These are phyloP conservation scores for Sphaeridia pumilis DNA, from an alignment of 2,888 invertebrate genomes.

Conservation along the genomic window DNA sequence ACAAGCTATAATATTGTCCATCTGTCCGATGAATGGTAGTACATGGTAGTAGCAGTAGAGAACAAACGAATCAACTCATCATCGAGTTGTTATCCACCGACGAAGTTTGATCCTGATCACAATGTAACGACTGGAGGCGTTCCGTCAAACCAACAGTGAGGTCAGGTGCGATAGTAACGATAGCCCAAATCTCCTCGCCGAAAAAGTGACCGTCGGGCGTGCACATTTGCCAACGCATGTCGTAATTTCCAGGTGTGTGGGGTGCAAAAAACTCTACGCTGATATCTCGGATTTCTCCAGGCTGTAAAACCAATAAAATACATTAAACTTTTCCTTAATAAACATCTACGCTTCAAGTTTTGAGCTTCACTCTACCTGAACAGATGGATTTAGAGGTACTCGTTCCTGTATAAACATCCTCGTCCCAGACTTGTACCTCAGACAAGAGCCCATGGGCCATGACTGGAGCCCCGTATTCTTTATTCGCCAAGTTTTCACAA, in stretches of 20 bases:
- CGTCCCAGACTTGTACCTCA: slow-evolving; percentile 43
- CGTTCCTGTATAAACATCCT: slow-evolving; percentile 40
- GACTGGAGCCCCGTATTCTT: slow-evolving; percentile 72
- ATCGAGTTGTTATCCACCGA: slow-evolving; percentile 9
- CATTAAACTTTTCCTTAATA: too few species aligned
- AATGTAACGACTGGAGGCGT: slow-evolving; percentile 23
- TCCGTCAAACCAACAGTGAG: slow-evolving; percentile 23
- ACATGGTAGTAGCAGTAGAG: too few species aligned
- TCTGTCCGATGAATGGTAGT: too few species aligned
- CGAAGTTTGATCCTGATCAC: slow-evolving; percentile 19
- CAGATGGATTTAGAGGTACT: slow-evolving; percentile 39
- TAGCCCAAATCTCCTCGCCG: slow-evolving; percentile 56
- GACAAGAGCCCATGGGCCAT: slow-evolving; percentile 67
- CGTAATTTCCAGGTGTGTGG: slow-evolving; percentile 56
- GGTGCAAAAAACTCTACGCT: slow-evolving; percentile 73
- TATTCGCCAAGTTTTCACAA: slow-evolving; percentile 78
- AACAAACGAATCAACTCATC: slow-evolving; percentile 19
- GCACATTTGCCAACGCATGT: slow-evolving; percentile 80
- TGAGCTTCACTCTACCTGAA: slow-evolving; percentile 24
- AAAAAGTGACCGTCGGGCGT: slow-evolving; percentile 78
- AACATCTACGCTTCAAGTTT: too few species aligned
- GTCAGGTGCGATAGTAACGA: slow-evolving; percentile 20
- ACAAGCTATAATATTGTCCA: too few species aligned
- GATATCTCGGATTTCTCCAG: slow-evolving; percentile 64
- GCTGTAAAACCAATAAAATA: too few species aligned